phyloP scores from a whole-genome alignment of 1,140 invertebrate genomes.

The Drosophila nikananu region DNA sequence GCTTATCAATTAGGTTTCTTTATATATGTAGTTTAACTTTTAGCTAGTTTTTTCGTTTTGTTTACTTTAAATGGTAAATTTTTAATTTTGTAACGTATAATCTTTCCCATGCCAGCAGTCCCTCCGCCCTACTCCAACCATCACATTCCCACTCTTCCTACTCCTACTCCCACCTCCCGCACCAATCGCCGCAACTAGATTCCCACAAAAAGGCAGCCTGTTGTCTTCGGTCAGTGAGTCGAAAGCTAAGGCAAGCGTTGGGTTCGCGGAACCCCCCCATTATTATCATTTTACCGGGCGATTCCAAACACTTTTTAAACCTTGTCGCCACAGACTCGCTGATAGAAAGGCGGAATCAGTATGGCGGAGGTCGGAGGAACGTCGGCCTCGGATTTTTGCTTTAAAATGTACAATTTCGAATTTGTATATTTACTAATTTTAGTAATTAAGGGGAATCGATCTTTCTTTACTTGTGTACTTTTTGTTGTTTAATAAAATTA shows the following conservation, averaged over 20 bases:
- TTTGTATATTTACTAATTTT: slow-evolving; percentile 82
- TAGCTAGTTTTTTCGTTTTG: slow-evolving; percentile 73
- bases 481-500: slow-evolving; percentile 68
- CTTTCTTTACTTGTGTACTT: slow-evolving; percentile 54
- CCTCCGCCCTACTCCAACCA: slow-evolving; percentile 21
- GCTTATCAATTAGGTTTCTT: slow-evolving; percentile 82
- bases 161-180: not conserved
- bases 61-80: slow-evolving; percentile 81
- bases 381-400: slow-evolving; percentile 48
- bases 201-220: not conserved
- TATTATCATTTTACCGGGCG: not conserved
- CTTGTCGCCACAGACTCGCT: slow-evolving; percentile 27
- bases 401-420: slow-evolving; percentile 82
- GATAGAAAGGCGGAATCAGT: slow-evolving; percentile 1
- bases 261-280: slow-evolving; percentile 18
- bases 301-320: slow-evolving; percentile 13
- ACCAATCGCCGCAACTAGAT: not conserved
- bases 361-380: slow-evolving; percentile 2
- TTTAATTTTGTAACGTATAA: slow-evolving; percentile 77
- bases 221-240: slow-evolving; percentile 14
- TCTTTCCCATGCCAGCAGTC: slow-evolving; percentile 35
- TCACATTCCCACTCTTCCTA: slow-evolving; percentile 3
- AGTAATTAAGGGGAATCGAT: slow-evolving; percentile 65
- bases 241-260: slow-evolving; percentile 32
- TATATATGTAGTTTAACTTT: slow-evolving; percentile 84